Evolutionary conservation across 2,797 vertebrate genomes (phyloP).

Genomic region (Sebastes hubbsi): DNA sequence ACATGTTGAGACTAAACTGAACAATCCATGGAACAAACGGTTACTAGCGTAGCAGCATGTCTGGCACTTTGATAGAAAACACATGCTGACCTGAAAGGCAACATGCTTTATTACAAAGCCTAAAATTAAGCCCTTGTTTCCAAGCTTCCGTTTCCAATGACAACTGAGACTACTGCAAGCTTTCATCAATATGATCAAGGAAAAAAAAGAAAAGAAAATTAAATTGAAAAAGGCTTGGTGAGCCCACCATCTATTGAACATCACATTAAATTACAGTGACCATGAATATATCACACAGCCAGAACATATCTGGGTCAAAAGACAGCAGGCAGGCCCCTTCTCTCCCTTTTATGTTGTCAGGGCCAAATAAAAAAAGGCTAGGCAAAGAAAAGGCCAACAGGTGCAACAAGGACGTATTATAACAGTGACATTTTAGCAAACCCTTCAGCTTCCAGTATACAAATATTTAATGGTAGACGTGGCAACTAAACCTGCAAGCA

Average conservation of each 20-base stretch:
- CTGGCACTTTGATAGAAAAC: conserved; percentile 38
- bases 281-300: conserved; percentile 33
- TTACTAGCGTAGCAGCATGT: not conserved
- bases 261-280: conserved; percentile 42
- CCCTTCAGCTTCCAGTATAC: not conserved
- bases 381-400: conserved; percentile 2
- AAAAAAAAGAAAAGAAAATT: not conserved
- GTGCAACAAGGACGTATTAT: not conserved
- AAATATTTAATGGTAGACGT: not conserved
- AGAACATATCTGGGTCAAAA: conserved; percentile 15
- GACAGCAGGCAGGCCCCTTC: not conserved
- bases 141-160: conserved; percentile 51
- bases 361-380: not conserved
- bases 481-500: not conserved
- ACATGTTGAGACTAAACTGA: not conserved
- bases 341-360: conserved; percentile 12
- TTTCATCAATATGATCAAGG: conserved; percentile 37
- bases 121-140: conserved; percentile 34
- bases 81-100: conserved; percentile 18
- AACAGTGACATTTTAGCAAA: conserved; percentile 16
- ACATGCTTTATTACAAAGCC: conserved; percentile 13
- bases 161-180: conserved; percentile 26
- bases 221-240: conserved; percentile 19
- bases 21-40: not conserved
- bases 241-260: conserved; percentile 20